Conservation (phyloP, 2,797 vertebrate species). For the Melanotaenia trifasciata region DNA sequence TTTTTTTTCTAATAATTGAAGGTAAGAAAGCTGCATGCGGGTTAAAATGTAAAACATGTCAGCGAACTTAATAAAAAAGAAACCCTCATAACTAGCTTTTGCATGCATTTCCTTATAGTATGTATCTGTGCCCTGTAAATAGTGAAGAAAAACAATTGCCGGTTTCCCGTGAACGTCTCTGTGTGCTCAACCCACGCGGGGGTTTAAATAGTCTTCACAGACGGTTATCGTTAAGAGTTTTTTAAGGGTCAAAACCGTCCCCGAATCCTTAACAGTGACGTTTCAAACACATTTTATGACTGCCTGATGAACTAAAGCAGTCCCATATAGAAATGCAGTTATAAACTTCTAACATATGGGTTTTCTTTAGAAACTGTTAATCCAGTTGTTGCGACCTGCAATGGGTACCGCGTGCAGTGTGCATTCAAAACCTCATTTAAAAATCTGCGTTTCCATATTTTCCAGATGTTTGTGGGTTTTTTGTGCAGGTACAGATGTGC, state of each 20-base stretch:
- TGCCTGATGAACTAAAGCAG: not conserved
- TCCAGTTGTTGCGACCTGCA: not conserved
- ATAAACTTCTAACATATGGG: not conserved
- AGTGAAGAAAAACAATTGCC: not conserved
- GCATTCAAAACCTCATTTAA: too few species aligned
- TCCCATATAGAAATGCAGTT: not conserved
- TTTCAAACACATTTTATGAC: not conserved
- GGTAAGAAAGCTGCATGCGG: slow-evolving; percentile 46
- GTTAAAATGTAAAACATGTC: too few species aligned
- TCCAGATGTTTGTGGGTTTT: not conserved
- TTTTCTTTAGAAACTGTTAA: not conserved
- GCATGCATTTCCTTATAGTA: not conserved
- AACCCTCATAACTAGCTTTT: not conserved
- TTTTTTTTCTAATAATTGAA: not conserved
- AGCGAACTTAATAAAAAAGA: too few species aligned
- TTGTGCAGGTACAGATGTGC: not conserved
- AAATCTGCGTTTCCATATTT: too few species aligned
- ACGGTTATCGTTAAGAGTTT: too few species aligned
- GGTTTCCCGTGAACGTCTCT: slow-evolving; percentile 52
- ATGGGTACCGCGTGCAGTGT: not conserved
- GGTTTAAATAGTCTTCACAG: slow-evolving; percentile 59
- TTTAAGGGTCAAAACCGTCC: not conserved
- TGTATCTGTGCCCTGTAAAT: not conserved
- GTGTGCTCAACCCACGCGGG: slow-evolving; percentile 12
- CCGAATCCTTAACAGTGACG: not conserved